Evolutionary conservation across 2,797 vertebrate species (phyloP), one percentile per base, ranked within the genome.

Genomic region (Glossophaga mutica): DNA sequence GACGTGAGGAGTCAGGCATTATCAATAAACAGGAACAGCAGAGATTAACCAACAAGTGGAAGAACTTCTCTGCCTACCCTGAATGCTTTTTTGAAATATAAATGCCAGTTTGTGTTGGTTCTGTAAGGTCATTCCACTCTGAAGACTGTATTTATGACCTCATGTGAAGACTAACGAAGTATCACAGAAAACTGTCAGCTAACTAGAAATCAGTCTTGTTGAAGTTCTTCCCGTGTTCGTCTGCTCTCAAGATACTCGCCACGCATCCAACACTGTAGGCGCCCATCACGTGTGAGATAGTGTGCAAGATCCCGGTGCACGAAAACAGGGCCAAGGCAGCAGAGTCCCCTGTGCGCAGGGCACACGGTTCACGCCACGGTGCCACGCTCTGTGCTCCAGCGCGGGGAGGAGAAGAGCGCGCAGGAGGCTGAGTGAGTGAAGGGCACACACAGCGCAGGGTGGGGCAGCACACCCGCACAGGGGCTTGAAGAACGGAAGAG

Each of bases 11-110:
- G 9, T 18, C 11, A 44, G 15, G 73, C 11, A 29, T 73, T 57
- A 39, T 39, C 78, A 76, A 52, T n/a, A 84, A 29, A 85, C 1
- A 24, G 48, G 39, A 42, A 16, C 5, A 29, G 37, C 22, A 55
- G 48, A 94, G 96, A 81, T 86, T 21, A 67, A 65, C 57, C 29
- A 95, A 46, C 57, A 81, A 92, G 50, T n/a, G 24, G 37, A 94
- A 85, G 24, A 91, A 77, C 52, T 32, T 90, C 50, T 73, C 65
- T 46, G 39, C 24, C 37, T 84, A 65, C 48, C 29, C 5, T 87
- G 37, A 87, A 82, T 42, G 39, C 1, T 84, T 76, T 83, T 87
- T 81, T 26, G 6, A 87, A 94, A 76, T 81, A 74, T 6, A 91
- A 86, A 89, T 1, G 9, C 2, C 7, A 46, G 34, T 34, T 39